These are phyloP conservation scores for Meriones psammophilus DNA, from an alignment of 2,797 vertebrate genomes.

Conservation along the genomic window DNA sequence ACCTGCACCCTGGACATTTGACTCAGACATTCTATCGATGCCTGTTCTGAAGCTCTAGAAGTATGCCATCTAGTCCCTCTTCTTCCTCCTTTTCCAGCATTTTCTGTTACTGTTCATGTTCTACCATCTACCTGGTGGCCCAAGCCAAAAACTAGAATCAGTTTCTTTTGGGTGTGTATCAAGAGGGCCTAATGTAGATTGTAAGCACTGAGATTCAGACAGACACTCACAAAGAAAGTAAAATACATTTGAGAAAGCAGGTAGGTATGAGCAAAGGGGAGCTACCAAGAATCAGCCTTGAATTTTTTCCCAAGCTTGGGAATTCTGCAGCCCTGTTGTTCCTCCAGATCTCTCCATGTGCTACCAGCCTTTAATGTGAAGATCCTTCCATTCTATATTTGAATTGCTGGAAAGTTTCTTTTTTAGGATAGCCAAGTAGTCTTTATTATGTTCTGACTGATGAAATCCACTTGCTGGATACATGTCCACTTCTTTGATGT, in stretches of 20 bases:
- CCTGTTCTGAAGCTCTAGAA: background rate
- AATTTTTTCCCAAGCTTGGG: background rate
- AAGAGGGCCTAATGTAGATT: background rate
- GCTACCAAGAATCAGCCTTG: background rate
- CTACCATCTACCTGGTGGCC: background rate
- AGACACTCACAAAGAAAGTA: background rate
- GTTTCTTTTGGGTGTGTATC: background rate
- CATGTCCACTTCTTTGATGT: background rate
- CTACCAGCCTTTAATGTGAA: background rate
- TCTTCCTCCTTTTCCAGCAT: background rate
- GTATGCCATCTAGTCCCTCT: background rate
- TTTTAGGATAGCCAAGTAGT: background rate
- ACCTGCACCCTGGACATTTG: background rate
- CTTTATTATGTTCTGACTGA: slow-evolving; percentile 42
- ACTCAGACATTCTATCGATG: background rate
- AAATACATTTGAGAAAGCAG: background rate
- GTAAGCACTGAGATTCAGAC: background rate
- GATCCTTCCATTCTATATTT: slow-evolving; percentile 4
- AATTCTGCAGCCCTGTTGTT: slow-evolving; percentile 6
- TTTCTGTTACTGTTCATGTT: background rate
- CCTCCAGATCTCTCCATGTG: background rate
- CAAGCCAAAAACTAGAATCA: background rate
- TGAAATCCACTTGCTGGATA: background rate
- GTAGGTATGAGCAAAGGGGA: background rate
- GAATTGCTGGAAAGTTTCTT: background rate